phyloP scores from a whole-genome alignment of 2,113 vertebrate species.

The Notothenia rossii region DNA sequence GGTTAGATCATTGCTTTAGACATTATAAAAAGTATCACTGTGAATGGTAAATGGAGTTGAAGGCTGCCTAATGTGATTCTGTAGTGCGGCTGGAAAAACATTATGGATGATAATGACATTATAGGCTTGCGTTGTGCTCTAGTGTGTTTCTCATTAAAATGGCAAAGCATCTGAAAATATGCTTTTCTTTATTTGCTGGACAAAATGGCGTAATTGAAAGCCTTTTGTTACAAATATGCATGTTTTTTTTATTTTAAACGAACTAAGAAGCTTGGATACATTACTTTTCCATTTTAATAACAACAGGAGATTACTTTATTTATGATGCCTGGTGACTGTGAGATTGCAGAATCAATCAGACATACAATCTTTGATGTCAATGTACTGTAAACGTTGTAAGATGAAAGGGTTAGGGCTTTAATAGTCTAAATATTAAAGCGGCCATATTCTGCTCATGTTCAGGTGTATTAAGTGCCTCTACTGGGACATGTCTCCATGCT shows the following conservation, averaged over 20 bases:
- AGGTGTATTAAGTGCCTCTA: too few relatives aligned
- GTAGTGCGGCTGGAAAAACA: slow-evolving; percentile 31
- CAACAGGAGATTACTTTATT: slow-evolving; percentile 30
- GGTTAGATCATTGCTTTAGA: slow-evolving; percentile 3
- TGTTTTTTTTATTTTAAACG: not conserved
- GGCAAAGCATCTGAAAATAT: slow-evolving; percentile 20
- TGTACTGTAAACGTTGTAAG: not conserved
- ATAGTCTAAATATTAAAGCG: too few relatives aligned
- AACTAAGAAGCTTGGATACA: not conserved
- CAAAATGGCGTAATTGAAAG: not conserved
- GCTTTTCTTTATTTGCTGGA: not conserved
- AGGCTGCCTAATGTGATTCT: slow-evolving; percentile 24
- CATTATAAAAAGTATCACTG: slow-evolving; percentile 21
- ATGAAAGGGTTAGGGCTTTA: not conserved
- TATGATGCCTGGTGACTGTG: not conserved
- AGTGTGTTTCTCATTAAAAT: slow-evolving; percentile 13
- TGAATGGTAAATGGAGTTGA: slow-evolving; percentile 35
- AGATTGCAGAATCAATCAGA: not conserved
- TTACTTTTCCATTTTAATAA: slow-evolving; percentile 29
- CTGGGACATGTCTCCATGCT: too few relatives aligned
- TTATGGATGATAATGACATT: slow-evolving; percentile 30
- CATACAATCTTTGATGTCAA: not conserved
- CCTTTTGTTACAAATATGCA: not conserved
- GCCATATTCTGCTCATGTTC: too few relatives aligned
- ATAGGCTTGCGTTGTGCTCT: not conserved